Percentiles rank a stretch among this genome's conserved stretches.
These are phyloP conservation scores for Leptinotarsa texana DNA, from an alignment of 1,140 invertebrate genomes.

Conservation along the genomic window DNA sequence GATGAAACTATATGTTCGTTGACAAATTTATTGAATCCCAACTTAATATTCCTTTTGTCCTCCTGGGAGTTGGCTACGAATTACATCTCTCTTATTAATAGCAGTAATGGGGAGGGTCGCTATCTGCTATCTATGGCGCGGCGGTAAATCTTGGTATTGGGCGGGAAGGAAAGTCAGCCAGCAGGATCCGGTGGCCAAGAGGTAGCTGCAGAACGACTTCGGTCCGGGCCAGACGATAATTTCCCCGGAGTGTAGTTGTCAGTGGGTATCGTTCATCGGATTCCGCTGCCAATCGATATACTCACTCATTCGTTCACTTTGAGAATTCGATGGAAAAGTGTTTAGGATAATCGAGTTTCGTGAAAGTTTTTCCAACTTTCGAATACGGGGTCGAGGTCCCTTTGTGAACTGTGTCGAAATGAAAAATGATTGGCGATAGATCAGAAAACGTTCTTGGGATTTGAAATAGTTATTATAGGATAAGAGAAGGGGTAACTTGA, in stretches of 20 bases:
- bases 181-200: conserved; percentile 28
- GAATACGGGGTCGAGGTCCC: background rate
- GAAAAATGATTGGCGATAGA: background rate
- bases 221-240: conserved; percentile 37
- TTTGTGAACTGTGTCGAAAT: conserved; percentile 1
- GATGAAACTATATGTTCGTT: background rate
- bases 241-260: conserved; percentile 44
- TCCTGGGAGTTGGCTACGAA: conserved; percentile 2
- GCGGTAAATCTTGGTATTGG: conserved; percentile 41
- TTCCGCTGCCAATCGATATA: conserved; percentile 37
- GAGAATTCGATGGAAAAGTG: conserved; percentile 12
- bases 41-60: background rate
- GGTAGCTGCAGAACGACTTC: background rate
- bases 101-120: background rate
- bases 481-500: no score
- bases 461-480: background rate
- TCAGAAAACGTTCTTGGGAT: background rate
- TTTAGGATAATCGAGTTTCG: conserved; percentile 16
- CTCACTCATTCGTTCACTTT: conserved; percentile 21
- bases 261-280: conserved; percentile 41
- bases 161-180: conserved; percentile 1
- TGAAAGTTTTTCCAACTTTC: conserved; percentile 10
- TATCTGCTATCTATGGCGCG: conserved; percentile 32
- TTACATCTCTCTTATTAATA: conserved; percentile 10
- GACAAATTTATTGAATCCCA: background rate